A percentile compares a stretch with the other conserved stretches of the same genome.
Evolutionary conservation across 2,113 vertebrate genomes (phyloP).

Genomic region (Mormyrus lacerda): DNA sequence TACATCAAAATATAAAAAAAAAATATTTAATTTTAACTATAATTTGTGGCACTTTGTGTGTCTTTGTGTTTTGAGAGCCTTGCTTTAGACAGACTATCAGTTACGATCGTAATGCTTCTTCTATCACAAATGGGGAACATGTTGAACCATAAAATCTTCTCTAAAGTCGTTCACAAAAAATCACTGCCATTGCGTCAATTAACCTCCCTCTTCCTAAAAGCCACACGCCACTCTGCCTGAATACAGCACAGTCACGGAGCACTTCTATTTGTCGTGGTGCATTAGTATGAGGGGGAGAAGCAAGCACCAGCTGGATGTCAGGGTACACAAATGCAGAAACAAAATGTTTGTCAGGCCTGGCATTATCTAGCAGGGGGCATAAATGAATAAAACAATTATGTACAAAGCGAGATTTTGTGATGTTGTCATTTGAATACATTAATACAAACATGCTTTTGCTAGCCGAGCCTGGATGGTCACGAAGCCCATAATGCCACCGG

Average conservation of each 20-base stretch:
- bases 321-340: background rate
- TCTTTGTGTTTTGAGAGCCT: background rate
- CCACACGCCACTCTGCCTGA: background rate
- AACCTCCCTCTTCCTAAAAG: background rate
- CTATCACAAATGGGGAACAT: background rate
- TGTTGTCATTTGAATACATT: background rate
- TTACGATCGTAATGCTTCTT: background rate
- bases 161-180: background rate
- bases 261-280: background rate
- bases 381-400: background rate
- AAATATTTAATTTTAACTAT: background rate
- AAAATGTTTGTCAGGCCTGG: background rate
- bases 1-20: background rate
- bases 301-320: background rate
- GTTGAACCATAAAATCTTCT: background rate
- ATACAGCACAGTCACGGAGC: background rate
- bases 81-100: background rate
- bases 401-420: background rate
- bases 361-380: background rate
- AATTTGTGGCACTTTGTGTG: background rate
- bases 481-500: background rate
- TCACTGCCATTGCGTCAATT: background rate
- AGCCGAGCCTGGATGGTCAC: background rate
- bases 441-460: background rate
- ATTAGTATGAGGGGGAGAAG: background rate